Evolutionary conservation across 2,113 vertebrate species (phyloP).

Genomic region (Lycaon pictus): DNA sequence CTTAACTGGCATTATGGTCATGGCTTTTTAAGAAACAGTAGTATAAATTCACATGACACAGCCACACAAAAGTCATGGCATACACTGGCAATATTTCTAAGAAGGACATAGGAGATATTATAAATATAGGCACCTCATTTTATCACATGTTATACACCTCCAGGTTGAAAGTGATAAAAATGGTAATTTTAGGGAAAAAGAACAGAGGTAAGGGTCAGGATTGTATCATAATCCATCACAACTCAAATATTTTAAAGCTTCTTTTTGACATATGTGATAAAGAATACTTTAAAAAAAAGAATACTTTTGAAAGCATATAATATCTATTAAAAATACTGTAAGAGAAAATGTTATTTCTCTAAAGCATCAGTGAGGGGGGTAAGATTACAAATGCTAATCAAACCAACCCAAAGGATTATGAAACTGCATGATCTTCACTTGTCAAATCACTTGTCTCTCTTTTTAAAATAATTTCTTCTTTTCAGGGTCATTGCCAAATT

Average conservation of each 20-base stretch:
- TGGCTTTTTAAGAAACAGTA: background rate
- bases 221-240: background rate
- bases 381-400: background rate
- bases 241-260: slow-evolving; percentile 16
- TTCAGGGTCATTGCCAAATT: background rate
- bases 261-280: background rate
- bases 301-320: background rate
- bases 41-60: background rate
- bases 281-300: slow-evolving; percentile 43
- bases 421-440: background rate
- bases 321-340: background rate
- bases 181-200: background rate
- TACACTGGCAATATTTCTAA: background rate
- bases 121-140: slow-evolving; percentile 14
- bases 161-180: background rate
- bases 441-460: background rate
- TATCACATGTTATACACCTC: background rate
- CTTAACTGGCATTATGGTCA: background rate
- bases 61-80: background rate
- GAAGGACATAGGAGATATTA: background rate
- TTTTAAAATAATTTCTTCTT: background rate
- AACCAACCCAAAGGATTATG: background rate
- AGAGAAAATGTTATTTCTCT: slow-evolving; percentile 6
- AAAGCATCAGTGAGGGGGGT: background rate
- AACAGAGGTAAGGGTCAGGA: background rate